Percentiles rank a stretch among this genome's conserved stretches.
phyloP scores from a whole-genome alignment of 2,113 vertebrate genomes.

The Hemicordylus capensis region DNA sequence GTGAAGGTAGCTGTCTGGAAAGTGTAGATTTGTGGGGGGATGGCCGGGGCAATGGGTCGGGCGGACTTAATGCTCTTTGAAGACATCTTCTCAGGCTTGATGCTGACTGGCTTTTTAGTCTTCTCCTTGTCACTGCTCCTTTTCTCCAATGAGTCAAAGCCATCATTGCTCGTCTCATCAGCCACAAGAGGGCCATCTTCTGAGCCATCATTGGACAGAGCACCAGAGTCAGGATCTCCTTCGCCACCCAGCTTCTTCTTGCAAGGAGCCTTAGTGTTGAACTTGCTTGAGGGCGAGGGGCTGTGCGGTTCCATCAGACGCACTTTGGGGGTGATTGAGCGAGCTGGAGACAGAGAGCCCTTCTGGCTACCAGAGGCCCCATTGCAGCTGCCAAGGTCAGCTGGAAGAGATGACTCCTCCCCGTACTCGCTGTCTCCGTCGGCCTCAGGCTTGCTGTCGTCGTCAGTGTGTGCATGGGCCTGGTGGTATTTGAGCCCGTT shows the following conservation, averaged over 20 bases:
- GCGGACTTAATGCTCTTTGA: conserved; percentile 94
- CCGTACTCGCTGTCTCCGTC: conserved; percentile 95
- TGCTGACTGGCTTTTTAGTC: conserved; percentile 84
- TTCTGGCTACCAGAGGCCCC: conserved; percentile 89
- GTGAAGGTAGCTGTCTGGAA: conserved; percentile 86
- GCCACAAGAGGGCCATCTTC: conserved; percentile 91
- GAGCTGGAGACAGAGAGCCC: conserved; percentile 93
- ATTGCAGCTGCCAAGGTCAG: conserved; percentile 90
- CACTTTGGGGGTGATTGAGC: conserved; percentile 93
- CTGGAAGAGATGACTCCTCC: conserved; percentile 89
- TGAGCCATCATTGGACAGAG: conserved; percentile 87
- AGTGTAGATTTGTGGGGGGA: conserved; percentile 88
- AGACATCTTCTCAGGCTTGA: conserved; percentile 88
- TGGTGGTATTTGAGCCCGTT: conserved; percentile 99
- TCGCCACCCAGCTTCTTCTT: conserved; percentile 89
- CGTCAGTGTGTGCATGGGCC: conserved; percentile 95
- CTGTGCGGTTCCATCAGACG: conserved; percentile 93
- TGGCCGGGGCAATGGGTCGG: conserved; percentile 85
- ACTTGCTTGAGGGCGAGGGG: conserved; percentile 92
- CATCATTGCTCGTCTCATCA: conserved; percentile 94
- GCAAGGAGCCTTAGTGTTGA: conserved; percentile 85
- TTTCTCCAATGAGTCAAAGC: conserved; percentile 89
- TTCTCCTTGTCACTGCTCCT: conserved; percentile 85
- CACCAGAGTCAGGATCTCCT: conserved; percentile 85
- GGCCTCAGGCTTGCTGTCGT: conserved; percentile 91